Conservation (phyloP, 2,113 vertebrate genomes). For the Neolamprologus devosi region DNA sequence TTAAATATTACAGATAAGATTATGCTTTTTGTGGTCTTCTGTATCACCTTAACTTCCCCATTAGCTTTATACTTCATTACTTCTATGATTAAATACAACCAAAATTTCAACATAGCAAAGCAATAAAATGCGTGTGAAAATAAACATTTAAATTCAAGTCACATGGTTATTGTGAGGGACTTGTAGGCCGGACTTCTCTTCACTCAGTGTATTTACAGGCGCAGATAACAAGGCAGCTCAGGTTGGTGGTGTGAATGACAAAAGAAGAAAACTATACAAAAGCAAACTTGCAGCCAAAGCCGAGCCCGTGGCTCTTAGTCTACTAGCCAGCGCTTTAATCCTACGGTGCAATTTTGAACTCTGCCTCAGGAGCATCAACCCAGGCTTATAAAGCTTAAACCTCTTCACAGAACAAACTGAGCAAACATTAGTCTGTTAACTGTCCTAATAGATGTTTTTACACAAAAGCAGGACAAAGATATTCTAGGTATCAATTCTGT, state of each 20-base stretch:
- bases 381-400: not conserved
- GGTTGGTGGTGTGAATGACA: not conserved
- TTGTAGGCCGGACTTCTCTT: too few species aligned
- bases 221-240: not conserved
- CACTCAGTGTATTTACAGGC: not conserved
- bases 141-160: not conserved
- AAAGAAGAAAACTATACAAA: not conserved
- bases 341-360: not conserved
- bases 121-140: not conserved
- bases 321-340: not conserved
- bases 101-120: not conserved
- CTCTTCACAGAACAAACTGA: not conserved
- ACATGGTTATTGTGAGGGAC: not conserved
- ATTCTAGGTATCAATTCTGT: not conserved
- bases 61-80: not conserved
- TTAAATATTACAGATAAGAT: not conserved
- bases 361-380: rapidly evolving
- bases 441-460: not conserved
- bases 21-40: not conserved
- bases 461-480: rapidly evolving
- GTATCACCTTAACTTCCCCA: not conserved
- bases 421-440: not conserved
- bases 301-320: rapidly evolving
- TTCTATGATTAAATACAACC: not conserved
- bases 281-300: not conserved